These are phyloP conservation scores for Sitta carolinensis DNA, from an alignment of 2,797 vertebrate species.

Conservation along the genomic window DNA sequence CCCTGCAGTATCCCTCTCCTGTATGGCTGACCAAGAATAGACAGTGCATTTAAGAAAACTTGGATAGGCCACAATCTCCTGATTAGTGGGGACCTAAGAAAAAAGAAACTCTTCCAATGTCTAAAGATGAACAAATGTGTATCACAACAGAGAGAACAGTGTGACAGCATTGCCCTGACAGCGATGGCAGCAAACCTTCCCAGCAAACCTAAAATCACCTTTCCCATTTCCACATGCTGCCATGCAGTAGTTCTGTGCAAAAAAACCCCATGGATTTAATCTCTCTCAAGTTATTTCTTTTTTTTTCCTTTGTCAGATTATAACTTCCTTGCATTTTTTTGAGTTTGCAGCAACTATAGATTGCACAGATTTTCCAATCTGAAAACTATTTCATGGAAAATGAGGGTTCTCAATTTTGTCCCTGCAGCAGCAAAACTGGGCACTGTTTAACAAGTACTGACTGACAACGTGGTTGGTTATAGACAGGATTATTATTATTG, in stretches of 20 bases:
- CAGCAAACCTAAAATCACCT: not conserved
- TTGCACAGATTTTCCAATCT: not conserved
- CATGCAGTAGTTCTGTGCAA: not conserved
- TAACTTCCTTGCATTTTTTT: not conserved
- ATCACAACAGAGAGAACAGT: not conserved
- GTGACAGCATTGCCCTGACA: not conserved
- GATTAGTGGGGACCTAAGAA: not conserved
- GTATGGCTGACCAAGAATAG: not conserved
- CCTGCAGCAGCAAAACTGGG: not conserved
- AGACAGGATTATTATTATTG: not conserved
- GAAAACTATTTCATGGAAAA: not conserved
- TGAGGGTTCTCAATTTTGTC: not conserved
- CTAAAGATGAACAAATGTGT: not conserved
- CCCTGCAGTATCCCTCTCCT: not conserved
- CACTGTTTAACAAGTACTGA: not conserved
- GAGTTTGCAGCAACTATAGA: not conserved
- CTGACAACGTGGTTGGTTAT: fast-evolving
- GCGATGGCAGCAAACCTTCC: not conserved
- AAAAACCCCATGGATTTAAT: not conserved
- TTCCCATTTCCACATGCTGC: not conserved
- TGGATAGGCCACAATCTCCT: not conserved
- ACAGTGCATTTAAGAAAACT: not conserved
- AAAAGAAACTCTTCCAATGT: not conserved
- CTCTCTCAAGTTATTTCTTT: not conserved
- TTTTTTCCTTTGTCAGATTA: not conserved